Conservation (phyloP, 2,113 vertebrate genomes). For the Hemibagrus wyckioides region DNA sequence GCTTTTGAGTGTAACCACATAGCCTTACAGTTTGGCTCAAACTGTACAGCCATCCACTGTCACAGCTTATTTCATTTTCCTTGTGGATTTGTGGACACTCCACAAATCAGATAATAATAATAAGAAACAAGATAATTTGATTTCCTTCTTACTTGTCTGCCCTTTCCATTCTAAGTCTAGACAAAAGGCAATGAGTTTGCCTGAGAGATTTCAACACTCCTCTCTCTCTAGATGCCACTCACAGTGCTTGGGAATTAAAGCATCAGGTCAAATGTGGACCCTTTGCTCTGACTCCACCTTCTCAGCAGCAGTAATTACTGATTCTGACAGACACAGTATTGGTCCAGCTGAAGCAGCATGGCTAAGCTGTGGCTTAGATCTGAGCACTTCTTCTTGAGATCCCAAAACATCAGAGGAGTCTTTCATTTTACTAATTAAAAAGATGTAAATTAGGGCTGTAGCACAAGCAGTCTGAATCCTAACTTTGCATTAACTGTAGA, state of each 20-base stretch:
- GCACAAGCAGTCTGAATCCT: constrained; percentile 6
- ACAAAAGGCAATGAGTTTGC: constrained; percentile 33
- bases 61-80: constrained; percentile 1
- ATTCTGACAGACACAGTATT: constrained; percentile 51
- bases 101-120: not conserved
- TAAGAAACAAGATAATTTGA: constrained; percentile 33
- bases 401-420: constrained; percentile 12
- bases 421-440: constrained; percentile 37
- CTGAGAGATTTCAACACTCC: constrained; percentile 21
- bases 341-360: not conserved
- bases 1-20: not conserved
- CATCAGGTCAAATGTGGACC: constrained; percentile 24
- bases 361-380: constrained; percentile 38
- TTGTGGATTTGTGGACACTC: constrained; percentile 1
- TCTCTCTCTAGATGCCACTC: not conserved
- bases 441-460: constrained; percentile 21
- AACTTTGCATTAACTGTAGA: constrained; percentile 32
- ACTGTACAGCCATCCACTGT: not conserved
- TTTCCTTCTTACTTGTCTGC: constrained; percentile 28
- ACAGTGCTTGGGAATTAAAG: constrained; percentile 39
- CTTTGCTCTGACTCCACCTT: not conserved
- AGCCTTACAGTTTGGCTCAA: not conserved
- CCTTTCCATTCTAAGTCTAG: constrained; percentile 36
- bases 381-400: not conserved
- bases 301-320: constrained; percentile 47